A percentile compares a stretch with the other conserved stretches of the same genome.
phyloP scores from a whole-genome alignment of 1,140 invertebrate species.

The Pachypeltis micranthus region DNA sequence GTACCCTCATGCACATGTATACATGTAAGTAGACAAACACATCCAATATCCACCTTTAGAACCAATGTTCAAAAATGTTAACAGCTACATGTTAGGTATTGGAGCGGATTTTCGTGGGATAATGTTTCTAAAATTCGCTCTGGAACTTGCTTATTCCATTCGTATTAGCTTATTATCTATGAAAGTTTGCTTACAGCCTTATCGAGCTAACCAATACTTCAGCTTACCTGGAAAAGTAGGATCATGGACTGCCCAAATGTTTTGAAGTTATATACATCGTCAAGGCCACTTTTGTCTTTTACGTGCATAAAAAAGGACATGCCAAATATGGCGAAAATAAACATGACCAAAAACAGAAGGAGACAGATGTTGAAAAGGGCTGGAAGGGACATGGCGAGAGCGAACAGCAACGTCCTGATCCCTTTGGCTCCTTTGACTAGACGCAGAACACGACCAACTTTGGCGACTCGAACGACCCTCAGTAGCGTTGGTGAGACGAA shows the following conservation, averaged over 20 bases:
- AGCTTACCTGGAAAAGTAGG: slow-evolving; percentile 77
- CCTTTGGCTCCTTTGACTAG: slow-evolving; percentile 96
- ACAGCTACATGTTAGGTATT: too few species aligned
- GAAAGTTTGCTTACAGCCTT: too few species aligned
- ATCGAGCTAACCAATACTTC: too few species aligned
- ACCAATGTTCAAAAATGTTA: too few species aligned
- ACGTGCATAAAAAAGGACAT: slow-evolving; percentile 99
- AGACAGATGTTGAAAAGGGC: slow-evolving; percentile 98
- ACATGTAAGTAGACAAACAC: too few species aligned
- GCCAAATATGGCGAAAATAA: slow-evolving; percentile 97
- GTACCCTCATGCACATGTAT: too few species aligned
- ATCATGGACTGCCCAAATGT: slow-evolving; percentile 98
- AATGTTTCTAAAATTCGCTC: too few species aligned
- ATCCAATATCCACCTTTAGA: too few species aligned
- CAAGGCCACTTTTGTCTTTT: slow-evolving; percentile 81
- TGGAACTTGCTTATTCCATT: too few species aligned
- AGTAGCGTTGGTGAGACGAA: slow-evolving; percentile 94
- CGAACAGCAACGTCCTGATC: slow-evolving; percentile 91
- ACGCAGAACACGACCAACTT: slow-evolving; percentile 91
- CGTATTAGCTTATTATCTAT: too few species aligned
- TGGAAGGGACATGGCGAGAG: slow-evolving; percentile 93
- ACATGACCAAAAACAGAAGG: slow-evolving; percentile 95
- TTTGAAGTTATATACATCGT: slow-evolving; percentile 96
- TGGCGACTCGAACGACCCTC: slow-evolving; percentile 92
- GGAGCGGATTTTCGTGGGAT: too few species aligned